A percentile compares a stretch with the other conserved stretches of the same genome.
phyloP scores from a whole-genome alignment of 1,140 invertebrate genomes.

The Mamestra configurata region DNA sequence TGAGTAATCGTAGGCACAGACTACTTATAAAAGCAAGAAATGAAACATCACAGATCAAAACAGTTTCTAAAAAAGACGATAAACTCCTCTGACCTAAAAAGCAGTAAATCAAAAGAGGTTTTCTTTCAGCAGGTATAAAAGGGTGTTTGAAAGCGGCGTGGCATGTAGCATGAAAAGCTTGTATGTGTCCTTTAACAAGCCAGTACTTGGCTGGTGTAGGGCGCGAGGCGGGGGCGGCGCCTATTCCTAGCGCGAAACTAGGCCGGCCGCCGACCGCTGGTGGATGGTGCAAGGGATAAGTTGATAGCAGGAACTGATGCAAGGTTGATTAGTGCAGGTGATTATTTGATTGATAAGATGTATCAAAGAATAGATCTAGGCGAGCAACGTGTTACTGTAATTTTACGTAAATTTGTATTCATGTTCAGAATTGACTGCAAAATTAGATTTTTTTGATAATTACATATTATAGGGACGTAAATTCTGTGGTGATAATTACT shows the following conservation, averaged over 20 bases:
- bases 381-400: too few species aligned
- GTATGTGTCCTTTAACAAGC: slow-evolving; percentile 81
- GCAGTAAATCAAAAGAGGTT: slow-evolving; percentile 29
- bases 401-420: too few species aligned
- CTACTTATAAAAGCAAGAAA: background rate
- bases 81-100: slow-evolving; percentile 36
- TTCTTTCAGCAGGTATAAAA: slow-evolving; percentile 51
- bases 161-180: slow-evolving; percentile 65
- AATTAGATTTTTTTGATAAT: too few species aligned
- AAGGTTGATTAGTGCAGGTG: background rate
- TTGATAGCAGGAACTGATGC: background rate
- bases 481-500: too few species aligned
- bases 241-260: slow-evolving; percentile 86
- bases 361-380: too few species aligned
- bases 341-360: too few species aligned
- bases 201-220: slow-evolving; percentile 77
- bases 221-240: slow-evolving; percentile 83
- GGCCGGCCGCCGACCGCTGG: slow-evolving; percentile 84
- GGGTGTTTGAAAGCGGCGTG: slow-evolving; percentile 67
- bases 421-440: too few species aligned
- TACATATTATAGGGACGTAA: too few species aligned
- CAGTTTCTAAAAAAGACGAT: slow-evolving; percentile 1
- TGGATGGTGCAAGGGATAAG: slow-evolving; percentile 60
- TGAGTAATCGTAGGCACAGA: background rate
- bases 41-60: background rate